Evolutionary conservation across 2,113 vertebrate species (phyloP).

Genomic region (Mastomys coucha): DNA sequence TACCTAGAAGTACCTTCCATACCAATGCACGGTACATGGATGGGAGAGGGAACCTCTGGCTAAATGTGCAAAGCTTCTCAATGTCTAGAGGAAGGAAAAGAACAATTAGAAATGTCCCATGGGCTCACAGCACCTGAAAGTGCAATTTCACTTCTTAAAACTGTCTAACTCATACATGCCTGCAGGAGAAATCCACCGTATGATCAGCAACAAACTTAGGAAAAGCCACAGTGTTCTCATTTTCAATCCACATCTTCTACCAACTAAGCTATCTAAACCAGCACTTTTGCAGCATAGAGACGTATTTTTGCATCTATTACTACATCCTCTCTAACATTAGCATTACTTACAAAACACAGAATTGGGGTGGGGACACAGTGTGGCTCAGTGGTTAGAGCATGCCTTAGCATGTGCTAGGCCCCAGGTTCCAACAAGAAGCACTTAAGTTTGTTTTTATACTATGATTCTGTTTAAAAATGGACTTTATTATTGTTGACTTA

Average conservation of each 20-base stretch:
- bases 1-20: slow-evolving; percentile 98
- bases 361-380: too few relatives aligned
- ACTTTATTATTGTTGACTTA: not conserved
- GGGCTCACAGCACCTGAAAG: not conserved
- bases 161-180: not conserved
- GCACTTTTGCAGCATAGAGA: not conserved
- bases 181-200: not conserved
- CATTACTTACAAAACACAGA: not conserved
- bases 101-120: slow-evolving; percentile 35
- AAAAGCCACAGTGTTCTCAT: not conserved
- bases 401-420: not conserved
- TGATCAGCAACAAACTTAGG: not conserved
- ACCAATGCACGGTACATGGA: slow-evolving; percentile 98
- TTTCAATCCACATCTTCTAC: not conserved
- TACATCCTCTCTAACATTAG: not conserved
- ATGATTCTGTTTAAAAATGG: not conserved
- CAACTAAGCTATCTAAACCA: slow-evolving; percentile 32
- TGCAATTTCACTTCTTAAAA: not conserved
- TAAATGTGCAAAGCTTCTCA: slow-evolving; percentile 98
- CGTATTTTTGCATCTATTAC: not conserved
- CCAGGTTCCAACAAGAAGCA: not conserved
- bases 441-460: not conserved
- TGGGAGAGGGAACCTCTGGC: slow-evolving; percentile 97
- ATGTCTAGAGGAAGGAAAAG: slow-evolving; percentile 88
- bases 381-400: not conserved